These are phyloP conservation scores for Acrocephalus arundinaceus DNA, from an alignment of 2,113 vertebrate genomes.

Conservation along the genomic window DNA sequence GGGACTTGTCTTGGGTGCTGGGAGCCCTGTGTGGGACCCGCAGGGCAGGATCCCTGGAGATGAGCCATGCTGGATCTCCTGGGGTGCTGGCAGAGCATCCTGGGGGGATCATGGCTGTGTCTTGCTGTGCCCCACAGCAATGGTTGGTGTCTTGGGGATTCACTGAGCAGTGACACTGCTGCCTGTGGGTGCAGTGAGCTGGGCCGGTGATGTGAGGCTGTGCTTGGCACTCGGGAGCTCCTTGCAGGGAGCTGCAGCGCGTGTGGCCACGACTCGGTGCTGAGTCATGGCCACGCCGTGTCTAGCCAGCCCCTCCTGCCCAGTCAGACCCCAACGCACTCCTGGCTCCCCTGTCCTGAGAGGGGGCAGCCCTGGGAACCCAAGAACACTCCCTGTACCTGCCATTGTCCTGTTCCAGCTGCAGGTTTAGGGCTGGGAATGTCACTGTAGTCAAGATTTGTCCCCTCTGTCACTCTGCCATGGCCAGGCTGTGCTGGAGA, in stretches of 20 bases:
- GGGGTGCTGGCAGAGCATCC: not conserved
- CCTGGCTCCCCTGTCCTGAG: rapidly evolving
- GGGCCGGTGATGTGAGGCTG: rapidly evolving
- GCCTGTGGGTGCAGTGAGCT: not conserved
- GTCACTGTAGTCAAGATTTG: rapidly evolving
- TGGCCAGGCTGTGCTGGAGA: no score
- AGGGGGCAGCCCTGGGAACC: not conserved
- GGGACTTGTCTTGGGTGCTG: no score
- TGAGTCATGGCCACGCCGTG: not conserved
- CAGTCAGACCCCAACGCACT: rapidly evolving
- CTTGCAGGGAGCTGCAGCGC: not conserved
- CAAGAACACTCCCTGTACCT: rapidly evolving
- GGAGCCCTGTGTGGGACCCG: no score
- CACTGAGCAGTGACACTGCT: rapidly evolving
- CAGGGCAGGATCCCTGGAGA: rapidly evolving
- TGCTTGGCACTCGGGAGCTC: not conserved
- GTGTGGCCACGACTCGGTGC: not conserved
- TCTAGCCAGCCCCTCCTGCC: not conserved
- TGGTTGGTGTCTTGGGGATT: rapidly evolving
- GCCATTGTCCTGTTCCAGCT: rapidly evolving
- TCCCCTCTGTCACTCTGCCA: not conserved
- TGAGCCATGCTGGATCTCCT: rapidly evolving
- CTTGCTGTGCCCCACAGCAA: rapidly evolving
- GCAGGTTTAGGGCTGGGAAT: not conserved
- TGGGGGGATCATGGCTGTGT: rapidly evolving